Evolutionary conservation across 2,113 vertebrate genomes (phyloP), one percentile per base, ranked within the genome.

Genomic region (Synodontis membranacea): DNA sequence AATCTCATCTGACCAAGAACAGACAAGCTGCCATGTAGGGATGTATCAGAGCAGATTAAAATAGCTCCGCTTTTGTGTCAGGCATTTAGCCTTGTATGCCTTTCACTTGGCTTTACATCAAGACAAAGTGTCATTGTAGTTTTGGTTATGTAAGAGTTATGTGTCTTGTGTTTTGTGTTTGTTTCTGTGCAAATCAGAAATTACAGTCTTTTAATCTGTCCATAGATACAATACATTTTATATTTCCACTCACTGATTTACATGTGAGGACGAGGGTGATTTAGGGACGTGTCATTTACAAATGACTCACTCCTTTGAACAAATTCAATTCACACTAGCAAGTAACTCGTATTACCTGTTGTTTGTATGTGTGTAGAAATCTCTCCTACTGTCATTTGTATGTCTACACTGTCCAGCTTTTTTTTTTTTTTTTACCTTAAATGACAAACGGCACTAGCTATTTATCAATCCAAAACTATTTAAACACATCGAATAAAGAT

Each of bases 1-100:
- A 15, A 25, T 58, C 42, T 80, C 21, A 14, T 52, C 42, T 50
- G 25, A 52, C 11, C 21, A 37, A 37, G 21, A 64, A 64, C 25
- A 78, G 19, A 78, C 28, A 60, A 76, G 52, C 52, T 37, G 19
- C 50, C 74, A 34, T 78, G 72, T 23, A 6, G 39, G 23, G 56
- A 31, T 37, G 31, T 74, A 25, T 44, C 56, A 28, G 54, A 78
- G 44, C 42, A 39, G 74, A 50, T 25, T 75, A 46, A 79, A 85
- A 85, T 78, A 78, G 54, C 44, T 19, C 25, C 7, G 25, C 72
- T 64, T 85, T 78, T 85, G 56, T 50, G 42, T 85, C 42, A 78
- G 39, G 12, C 25, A 34, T 85, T 75, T 76, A 52, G 23, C 70
- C 72, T 58, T 37, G 10, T 54, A 79, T 23, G 84, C 42, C 31